Base-by-base conservation (phyloP, 2,113 vertebrate genomes). In the Felis chaus region DNA sequence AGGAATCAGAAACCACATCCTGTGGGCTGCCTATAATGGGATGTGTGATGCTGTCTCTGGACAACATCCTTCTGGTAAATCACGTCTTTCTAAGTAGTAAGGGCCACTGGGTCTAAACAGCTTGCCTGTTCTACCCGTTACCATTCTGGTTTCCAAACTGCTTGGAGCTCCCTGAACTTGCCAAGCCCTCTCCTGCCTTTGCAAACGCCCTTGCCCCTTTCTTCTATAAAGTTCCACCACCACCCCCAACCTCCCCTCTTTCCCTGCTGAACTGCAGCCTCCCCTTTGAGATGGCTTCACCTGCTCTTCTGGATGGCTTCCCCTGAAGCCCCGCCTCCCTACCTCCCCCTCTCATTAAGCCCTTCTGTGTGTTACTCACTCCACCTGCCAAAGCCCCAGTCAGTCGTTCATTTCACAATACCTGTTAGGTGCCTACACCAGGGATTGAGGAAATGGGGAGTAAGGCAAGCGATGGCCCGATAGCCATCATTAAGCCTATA, bases 21-120 rank as follows among this genome's bases (percentile, higher is more conserved):
- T 25, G 14, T 0, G 19, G 73, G n/a, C 31, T 31, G 5, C 55
- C 1, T 1, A 0, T 13, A 14, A 16, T 21, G 39, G 48, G 23
- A 29, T 2, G 33, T 39, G 36, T 11, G 15, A 23, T 2, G 6
- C 0, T n/a, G 5, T 71, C 57, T 69, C n/a, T 6, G 18, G 1
- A 14, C 16, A 39, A 73, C 31, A 1, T 36, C 36, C 73, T 57
- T 93, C 50, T 19, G 25, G 41, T 7, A 73, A 85, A 66, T 3
- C 31, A 50, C n/a, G 27, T 25, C 91, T 76, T 50, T 68, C 71
- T n/a, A 71, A 13, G 5, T 4, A 41, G 65, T 18, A 53, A 80
- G 16, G 4, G 85, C 39, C 80, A 5, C 80, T 66, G 27, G 7
- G 39, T 68, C 78, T 71, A 66, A 92, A 55, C 55, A 79, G 65